Base-by-base conservation (phyloP, 2,888 invertebrate species). In the Horisme vitalbata region DNA sequence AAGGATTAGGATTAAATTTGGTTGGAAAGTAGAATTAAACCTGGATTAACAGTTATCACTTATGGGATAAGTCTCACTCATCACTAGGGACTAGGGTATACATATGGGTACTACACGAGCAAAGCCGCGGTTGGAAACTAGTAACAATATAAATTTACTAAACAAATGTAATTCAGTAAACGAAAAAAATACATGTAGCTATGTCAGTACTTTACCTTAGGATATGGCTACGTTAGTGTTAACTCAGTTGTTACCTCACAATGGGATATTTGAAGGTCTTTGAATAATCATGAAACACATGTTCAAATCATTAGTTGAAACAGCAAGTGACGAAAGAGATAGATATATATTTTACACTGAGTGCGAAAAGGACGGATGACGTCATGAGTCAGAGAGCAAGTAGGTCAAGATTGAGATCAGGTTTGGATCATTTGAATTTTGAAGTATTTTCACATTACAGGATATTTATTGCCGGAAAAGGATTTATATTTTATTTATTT, bases 201-300 rank as follows among this genome's bases (percentile, higher is more conserved):
- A n/a, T n/a, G n/a, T n/a, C n/a, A n/a, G n/a, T 15, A 15, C 15
- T 15, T 15, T 15, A 24, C 10, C 9, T 10, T 1, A 26, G 26
- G 6, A 26, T 11, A 26, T 11, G 6, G 26, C 6, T 6, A 4
- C 1, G 65, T 63, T 33, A 21, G 33, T 74, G 68, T 77, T 71
- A 55, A 65, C 63, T 66, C 77, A 77, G 72, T 65, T 78, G 78
- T 57, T 41, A 32, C 48, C 32, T 38, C 46, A 62, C 65, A 61
- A 63, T 61, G 50, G 51, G 32, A 36, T 53, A 58, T 61, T 41
- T 48, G 55, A 57, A 63, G 63, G 65, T 65, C 63, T 58, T 65
- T 66, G 65, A 64, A 68, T 68, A 65, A 59, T 65, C 62, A 65
- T 69, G 61, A 66, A 59, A 45, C 57, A 57, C 52, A 59, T 57